Conservation (phyloP, 2,888 invertebrate species). For the Drosophila mettleri region DNA sequence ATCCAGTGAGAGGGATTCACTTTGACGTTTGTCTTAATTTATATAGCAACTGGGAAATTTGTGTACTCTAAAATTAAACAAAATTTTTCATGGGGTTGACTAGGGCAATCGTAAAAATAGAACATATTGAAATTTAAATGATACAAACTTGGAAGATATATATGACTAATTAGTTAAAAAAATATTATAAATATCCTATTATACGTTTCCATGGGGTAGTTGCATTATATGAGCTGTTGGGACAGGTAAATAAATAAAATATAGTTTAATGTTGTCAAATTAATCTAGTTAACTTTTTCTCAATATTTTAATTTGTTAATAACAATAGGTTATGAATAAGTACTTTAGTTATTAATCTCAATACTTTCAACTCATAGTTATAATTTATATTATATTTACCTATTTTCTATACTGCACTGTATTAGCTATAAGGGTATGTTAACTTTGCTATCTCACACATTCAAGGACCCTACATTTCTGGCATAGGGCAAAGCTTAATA, state of each 20-base stretch:
- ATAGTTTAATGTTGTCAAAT: too few relatives aligned
- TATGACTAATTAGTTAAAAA: not conserved
- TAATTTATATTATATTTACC: too few relatives aligned
- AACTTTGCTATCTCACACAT: rapidly evolving
- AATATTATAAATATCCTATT: not conserved
- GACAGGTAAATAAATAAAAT: too few relatives aligned
- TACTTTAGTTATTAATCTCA: too few relatives aligned
- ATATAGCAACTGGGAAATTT: constrained; percentile 9
- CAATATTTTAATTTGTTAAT: too few relatives aligned
- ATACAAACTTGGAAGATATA: not conserved
- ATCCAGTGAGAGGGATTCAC: not conserved
- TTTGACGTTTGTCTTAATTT: constrained; percentile 7
- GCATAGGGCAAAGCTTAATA: constrained; percentile 34
- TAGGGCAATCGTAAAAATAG: constrained; percentile 6
- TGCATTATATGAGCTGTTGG: too few relatives aligned
- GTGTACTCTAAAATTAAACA: constrained; percentile 1
- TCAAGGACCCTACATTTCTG: not conserved
- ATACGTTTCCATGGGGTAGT: not conserved
- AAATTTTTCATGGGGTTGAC: not conserved
- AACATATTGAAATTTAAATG: not conserved
- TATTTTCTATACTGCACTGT: not conserved
- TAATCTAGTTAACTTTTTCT: too few relatives aligned
- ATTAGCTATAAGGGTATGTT: not conserved
- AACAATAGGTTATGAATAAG: too few relatives aligned
- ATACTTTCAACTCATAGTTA: not conserved